Evolutionary conservation across 1,140 invertebrate genomes (phyloP).

Genomic region (Hylaeus volcanicus): DNA sequence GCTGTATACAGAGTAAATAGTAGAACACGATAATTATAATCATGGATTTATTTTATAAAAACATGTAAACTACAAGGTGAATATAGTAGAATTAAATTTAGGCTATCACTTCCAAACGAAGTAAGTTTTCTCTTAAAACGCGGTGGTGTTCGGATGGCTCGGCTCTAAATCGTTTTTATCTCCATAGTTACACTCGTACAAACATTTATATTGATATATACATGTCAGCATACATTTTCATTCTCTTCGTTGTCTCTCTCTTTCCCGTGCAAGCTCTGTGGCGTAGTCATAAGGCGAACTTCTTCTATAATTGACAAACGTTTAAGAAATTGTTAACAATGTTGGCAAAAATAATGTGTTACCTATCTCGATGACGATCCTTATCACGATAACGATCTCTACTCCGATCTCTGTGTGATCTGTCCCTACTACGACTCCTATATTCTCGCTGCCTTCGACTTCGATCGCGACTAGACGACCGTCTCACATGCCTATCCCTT

Average conservation of each 20-base stretch:
- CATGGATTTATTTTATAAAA: constrained; percentile 74
- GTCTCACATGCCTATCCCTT: constrained; percentile 69
- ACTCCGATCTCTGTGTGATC: constrained; percentile 70
- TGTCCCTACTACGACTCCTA: constrained; percentile 77
- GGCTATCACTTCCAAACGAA: constrained; percentile 56
- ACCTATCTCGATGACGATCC: constrained; percentile 76
- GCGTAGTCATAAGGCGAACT: constrained; percentile 78
- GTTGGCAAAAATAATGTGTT: background rate
- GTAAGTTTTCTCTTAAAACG: constrained; percentile 19
- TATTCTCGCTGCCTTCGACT: constrained; percentile 70
- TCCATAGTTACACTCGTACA: constrained; percentile 64
- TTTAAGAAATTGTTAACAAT: background rate
- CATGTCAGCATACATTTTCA: constrained; percentile 49
- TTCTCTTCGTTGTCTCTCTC: constrained; percentile 77
- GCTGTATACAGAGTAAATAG: background rate
- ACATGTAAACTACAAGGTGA: constrained; percentile 73
- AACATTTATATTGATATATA: constrained; percentile 67
- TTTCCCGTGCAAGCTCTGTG: constrained; percentile 76
- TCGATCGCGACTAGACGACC: constrained; percentile 70
- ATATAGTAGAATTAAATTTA: constrained; percentile 68
- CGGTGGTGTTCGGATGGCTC: constrained; percentile 62
- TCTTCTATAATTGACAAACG: constrained; percentile 65
- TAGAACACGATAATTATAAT: constrained; percentile 31
- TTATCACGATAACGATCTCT: constrained; percentile 72
- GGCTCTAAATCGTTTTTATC: constrained; percentile 60